These are phyloP conservation scores for Liasis olivaceus DNA, from an alignment of 2,797 vertebrate genomes.

Conservation along the genomic window DNA sequence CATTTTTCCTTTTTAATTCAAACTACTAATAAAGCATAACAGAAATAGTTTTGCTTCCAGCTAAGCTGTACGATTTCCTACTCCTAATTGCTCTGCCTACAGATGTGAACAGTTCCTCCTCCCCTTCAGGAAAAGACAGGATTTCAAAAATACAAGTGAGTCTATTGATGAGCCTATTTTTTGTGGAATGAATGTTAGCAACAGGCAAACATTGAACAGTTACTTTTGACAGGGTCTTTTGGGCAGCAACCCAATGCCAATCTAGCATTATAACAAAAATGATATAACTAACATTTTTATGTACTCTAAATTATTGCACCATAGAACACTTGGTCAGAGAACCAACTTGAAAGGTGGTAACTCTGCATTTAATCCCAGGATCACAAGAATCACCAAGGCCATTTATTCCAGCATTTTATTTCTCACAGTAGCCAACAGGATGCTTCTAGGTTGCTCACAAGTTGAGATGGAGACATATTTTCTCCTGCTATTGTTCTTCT, in stretches of 20 bases:
- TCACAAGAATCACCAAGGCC: not conserved
- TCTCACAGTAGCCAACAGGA: not conserved
- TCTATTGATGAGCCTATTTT: not conserved
- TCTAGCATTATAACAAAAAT: conserved; percentile 26
- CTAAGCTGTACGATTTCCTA: not conserved
- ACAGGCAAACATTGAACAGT: not conserved
- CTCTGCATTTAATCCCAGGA: not conserved
- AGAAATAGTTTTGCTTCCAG: not conserved
- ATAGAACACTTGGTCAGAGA: not conserved
- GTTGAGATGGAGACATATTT: not conserved
- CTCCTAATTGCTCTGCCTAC: not conserved
- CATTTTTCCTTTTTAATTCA: not conserved
- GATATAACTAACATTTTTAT: not conserved
- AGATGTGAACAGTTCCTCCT: not conserved
- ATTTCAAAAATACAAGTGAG: not conserved
- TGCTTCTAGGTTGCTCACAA: not conserved
- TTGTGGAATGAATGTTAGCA: not conserved
- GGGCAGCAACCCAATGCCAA: not conserved
- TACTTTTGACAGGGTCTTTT: not conserved
- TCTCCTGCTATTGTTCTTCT: not conserved
- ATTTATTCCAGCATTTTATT: not conserved
- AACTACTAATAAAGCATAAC: not conserved
- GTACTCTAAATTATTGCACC: not conserved
- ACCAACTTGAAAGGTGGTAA: not conserved
- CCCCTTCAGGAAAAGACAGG: not conserved